These are phyloP conservation scores for Hymenopus coronatus DNA, from an alignment of 2,888 invertebrate species.

Conservation along the genomic window DNA sequence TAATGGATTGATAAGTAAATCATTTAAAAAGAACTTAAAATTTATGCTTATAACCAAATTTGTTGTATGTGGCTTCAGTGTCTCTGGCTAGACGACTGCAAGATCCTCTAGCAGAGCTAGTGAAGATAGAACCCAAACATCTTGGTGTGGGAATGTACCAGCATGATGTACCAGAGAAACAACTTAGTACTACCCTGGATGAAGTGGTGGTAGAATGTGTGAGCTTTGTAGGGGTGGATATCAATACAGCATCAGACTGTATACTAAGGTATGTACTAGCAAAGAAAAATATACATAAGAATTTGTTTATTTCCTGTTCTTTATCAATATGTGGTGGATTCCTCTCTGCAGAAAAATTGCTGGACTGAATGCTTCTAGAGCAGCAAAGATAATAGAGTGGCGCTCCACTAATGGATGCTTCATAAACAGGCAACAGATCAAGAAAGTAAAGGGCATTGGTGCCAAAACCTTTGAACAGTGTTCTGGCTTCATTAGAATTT, in stretches of 20 bases:
- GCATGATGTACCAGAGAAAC: slow-evolving; percentile 81
- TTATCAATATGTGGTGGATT: background rate
- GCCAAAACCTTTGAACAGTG: slow-evolving; percentile 84
- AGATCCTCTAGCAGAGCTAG: slow-evolving; percentile 87
- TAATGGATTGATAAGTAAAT: no score
- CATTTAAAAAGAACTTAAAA: no score
- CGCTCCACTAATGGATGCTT: slow-evolving; percentile 71
- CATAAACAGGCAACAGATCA: slow-evolving; percentile 67
- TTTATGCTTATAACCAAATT: no score
- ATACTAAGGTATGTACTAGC: slow-evolving; percentile 64
- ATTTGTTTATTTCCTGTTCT: background rate
- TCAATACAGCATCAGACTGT: slow-evolving; percentile 82
- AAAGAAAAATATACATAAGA: background rate
- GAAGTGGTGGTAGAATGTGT: slow-evolving; percentile 86
- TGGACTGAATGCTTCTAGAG: slow-evolving; percentile 73
- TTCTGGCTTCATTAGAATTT: slow-evolving; percentile 67
- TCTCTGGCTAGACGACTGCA: slow-evolving; percentile 85
- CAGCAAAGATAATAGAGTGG: slow-evolving; percentile 74
- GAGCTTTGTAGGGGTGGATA: slow-evolving; percentile 89
- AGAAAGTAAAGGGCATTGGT: slow-evolving; percentile 77
- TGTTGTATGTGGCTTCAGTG: slow-evolving; percentile 49
- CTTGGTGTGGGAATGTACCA: slow-evolving; percentile 95
- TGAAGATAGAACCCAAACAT: slow-evolving; percentile 91
- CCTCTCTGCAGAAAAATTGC: slow-evolving; percentile 66
- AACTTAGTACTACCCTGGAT: slow-evolving; percentile 68